phyloP scores from a whole-genome alignment of 2,113 vertebrate genomes.

The Gobius niger region DNA sequence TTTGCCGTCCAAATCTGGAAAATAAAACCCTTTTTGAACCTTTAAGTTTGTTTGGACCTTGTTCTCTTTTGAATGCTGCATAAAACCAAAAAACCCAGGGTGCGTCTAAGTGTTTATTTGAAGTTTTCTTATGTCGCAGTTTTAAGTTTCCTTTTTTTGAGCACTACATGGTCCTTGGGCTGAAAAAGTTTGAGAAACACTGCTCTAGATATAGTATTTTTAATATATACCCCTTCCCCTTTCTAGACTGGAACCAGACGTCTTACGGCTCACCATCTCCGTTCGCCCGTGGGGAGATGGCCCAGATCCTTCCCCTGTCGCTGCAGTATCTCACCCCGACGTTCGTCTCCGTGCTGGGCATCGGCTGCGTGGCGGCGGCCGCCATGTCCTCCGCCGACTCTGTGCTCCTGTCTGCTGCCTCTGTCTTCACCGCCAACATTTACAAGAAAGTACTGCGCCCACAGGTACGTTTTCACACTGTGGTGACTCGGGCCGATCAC shows the following conservation, averaged over 20 bases:
- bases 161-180: no score
- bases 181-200: no score
- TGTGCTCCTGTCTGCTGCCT: conserved; percentile 53
- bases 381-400: conserved; percentile 64
- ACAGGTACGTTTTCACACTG: conserved; percentile 5
- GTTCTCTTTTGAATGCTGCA: no score
- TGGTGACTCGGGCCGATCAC: no score
- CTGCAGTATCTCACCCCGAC: conserved; percentile 36
- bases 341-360: conserved; percentile 30
- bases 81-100: no score
- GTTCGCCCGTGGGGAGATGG: conserved; percentile 23
- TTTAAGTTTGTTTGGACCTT: no score
- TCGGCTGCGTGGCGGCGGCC: conserved; percentile 55
- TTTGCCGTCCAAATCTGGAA: no score
- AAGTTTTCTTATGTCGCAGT: no score
- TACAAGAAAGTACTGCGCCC: conserved; percentile 51
- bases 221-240: background rate
- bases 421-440: conserved; percentile 49
- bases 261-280: conserved; percentile 36
- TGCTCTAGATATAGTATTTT: no score
- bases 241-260: conserved; percentile 54
- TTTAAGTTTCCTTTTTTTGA: no score
- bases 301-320: conserved; percentile 38
- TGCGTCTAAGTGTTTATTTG: no score
- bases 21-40: no score